These are phyloP conservation scores for Leucophenga montana DNA, from an alignment of 2,888 invertebrate genomes.

Conservation along the genomic window DNA sequence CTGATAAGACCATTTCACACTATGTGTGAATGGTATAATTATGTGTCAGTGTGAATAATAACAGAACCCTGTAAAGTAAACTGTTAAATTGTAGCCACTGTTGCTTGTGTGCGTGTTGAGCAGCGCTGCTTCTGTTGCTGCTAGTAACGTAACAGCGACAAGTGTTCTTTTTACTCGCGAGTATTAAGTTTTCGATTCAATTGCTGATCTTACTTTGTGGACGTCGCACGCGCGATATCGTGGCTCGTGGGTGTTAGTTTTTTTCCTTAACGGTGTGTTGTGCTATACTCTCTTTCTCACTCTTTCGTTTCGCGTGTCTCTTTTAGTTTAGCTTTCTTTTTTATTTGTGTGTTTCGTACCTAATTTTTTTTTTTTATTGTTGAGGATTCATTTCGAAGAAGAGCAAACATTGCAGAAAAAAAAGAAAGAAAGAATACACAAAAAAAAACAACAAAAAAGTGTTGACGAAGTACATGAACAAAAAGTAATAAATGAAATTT, in stretches of 20 bases:
- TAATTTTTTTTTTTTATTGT: constrained; percentile 30
- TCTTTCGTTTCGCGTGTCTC: constrained; percentile 30
- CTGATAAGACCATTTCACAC: no score
- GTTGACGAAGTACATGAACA: constrained; percentile 29
- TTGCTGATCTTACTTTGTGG: constrained; percentile 70
- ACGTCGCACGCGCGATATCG: constrained; percentile 54
- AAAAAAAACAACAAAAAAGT: constrained; percentile 19
- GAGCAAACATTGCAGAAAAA: constrained; percentile 28
- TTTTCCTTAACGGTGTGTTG: constrained; percentile 18
- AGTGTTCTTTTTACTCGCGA: constrained; percentile 15
- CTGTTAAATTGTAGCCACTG: not conserved
- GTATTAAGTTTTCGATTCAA: constrained; percentile 54
- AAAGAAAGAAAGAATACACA: constrained; percentile 30
- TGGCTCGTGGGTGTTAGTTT: constrained; percentile 21
- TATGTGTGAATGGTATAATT: no score
- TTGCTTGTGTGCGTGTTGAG: constrained; percentile 27
- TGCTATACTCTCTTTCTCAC: constrained; percentile 2
- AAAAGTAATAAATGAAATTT: no score
- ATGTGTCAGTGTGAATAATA: no score
- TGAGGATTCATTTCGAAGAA: constrained; percentile 30
- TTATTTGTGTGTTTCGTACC: constrained; percentile 26
- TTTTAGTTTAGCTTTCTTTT: constrained; percentile 32
- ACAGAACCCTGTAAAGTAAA: not conserved
- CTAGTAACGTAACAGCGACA: constrained; percentile 21
- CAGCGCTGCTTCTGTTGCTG: constrained; percentile 18